Base-by-base conservation (phyloP, 2,797 vertebrate genomes). In the Silurus aristotelis region DNA sequence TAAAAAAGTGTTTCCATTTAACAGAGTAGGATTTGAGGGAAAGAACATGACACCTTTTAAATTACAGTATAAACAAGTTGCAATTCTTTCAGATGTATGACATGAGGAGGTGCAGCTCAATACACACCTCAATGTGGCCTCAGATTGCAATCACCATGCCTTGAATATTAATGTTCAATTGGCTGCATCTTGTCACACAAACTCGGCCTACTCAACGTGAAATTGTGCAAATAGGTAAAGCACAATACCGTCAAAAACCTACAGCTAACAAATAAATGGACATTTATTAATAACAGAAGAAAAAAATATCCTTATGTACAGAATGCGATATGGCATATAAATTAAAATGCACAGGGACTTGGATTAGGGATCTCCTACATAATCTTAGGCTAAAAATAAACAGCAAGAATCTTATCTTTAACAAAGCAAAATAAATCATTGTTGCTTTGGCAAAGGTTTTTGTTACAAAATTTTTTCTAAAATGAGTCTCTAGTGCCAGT, bases 161-260 rank as follows among this genome's bases (percentile, higher is more conserved):
- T n/a, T 1, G 70, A 10, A 48, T 72, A 72, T 72, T 72, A 73
- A 52, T 73, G 71, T 52, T 73, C 6, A 73, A n/a, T 73, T 73
- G 71, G 5, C 46, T 52, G 10, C 22, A 73, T 10, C 71, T n/a
- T 73, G 48, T 73, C 46, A 25, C 71, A 52, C 71, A 48, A 22
- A n/a, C 46, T 48, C 46, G 13, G 48, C 13, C 46, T 73, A 43
- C 31, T 43, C 38, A 66, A 66, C 25, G n/a, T 66, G 63, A 66
- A 66, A 66, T 66, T 2, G 63, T 66, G n/a, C 25, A 66, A 66
- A 27, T 25, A 25, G 64, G 12, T 66, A 66, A 27, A 66, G 8
- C n/a, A 13, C 12, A 66, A n/a, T 25, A 9, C n/a, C 5, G 4
- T 66, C 64, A 66, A 66, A 66, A 27, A 27, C 22, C 12, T 64